Evolutionary conservation across 2,113 vertebrate genomes (phyloP).

Genomic region (Narcine bancroftii): DNA sequence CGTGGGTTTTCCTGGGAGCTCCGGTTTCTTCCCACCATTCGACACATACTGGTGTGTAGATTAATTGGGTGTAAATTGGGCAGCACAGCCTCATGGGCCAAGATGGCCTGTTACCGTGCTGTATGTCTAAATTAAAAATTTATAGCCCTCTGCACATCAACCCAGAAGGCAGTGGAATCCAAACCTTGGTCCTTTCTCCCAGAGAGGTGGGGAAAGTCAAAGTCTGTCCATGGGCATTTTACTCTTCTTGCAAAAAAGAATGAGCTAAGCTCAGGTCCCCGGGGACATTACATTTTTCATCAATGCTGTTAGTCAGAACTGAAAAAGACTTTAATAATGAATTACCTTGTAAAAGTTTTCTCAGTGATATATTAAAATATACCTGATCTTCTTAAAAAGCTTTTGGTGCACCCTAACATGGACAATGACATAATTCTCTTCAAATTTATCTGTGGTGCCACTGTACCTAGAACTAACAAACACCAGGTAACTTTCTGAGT

Average conservation of each 20-base stretch:
- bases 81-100: too few relatives aligned
- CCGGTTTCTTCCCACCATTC: too few relatives aligned
- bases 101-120: too few relatives aligned
- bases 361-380: constrained; percentile 2
- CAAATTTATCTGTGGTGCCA: neutral
- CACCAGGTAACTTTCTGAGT: neutral
- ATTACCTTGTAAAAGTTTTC: neutral
- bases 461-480: neutral
- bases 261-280: too few relatives aligned
- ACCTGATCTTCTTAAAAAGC: constrained; percentile 12
- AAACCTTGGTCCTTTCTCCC: neutral
- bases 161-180: neutral
- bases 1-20: too few relatives aligned
- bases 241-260: neutral
- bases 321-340: constrained; percentile 34
- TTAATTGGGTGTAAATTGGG: too few relatives aligned
- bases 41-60: too few relatives aligned
- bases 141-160: neutral
- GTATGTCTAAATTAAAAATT: too few relatives aligned
- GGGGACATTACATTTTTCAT: neutral
- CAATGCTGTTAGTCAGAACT: constrained; percentile 24
- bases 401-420: neutral
- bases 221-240: neutral
- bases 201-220: neutral
- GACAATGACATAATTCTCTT: neutral